These are phyloP conservation scores for Pampus argenteus DNA, from an alignment of 2,797 vertebrate genomes.

Conservation along the genomic window DNA sequence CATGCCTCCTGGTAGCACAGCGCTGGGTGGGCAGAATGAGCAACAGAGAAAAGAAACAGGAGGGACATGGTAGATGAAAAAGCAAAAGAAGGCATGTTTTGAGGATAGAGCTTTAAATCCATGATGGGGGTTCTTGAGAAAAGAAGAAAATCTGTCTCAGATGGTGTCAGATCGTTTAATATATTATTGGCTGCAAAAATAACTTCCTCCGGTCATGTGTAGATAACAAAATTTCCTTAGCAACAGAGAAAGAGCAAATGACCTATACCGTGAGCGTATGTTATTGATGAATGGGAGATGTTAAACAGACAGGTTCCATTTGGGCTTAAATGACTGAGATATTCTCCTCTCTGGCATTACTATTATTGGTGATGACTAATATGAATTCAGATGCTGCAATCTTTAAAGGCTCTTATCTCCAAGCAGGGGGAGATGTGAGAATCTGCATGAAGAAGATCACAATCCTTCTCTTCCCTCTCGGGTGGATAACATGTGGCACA, in stretches of 20 bases:
- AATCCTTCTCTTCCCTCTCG: conserved; percentile 45
- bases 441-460: conserved; percentile 41
- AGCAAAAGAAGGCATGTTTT: conserved; percentile 27
- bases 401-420: conserved; percentile 63
- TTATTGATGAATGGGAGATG: conserved; percentile 26
- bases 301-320: conserved; percentile 34
- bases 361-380: conserved; percentile 48
- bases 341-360: conserved; percentile 24
- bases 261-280: conserved; percentile 29
- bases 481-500: conserved; percentile 44
- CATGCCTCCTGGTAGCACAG: conserved; percentile 40
- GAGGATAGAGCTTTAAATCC: conserved; percentile 4
- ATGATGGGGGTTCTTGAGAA: background rate
- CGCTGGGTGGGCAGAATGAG: conserved; percentile 37
- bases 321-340: conserved; percentile 33
- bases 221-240: conserved; percentile 7
- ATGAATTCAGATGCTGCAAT: conserved; percentile 56
- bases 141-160: conserved; percentile 3
- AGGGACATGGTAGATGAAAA: conserved; percentile 1
- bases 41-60: conserved; percentile 12
- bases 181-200: conserved; percentile 18
- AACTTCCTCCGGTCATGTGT: conserved; percentile 17
- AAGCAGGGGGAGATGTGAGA: conserved; percentile 33
- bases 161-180: conserved; percentile 8
- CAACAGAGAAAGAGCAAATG: conserved; percentile 13